Base-by-base conservation (phyloP, 2,888 invertebrate genomes). In the Acronicta leporina region DNA sequence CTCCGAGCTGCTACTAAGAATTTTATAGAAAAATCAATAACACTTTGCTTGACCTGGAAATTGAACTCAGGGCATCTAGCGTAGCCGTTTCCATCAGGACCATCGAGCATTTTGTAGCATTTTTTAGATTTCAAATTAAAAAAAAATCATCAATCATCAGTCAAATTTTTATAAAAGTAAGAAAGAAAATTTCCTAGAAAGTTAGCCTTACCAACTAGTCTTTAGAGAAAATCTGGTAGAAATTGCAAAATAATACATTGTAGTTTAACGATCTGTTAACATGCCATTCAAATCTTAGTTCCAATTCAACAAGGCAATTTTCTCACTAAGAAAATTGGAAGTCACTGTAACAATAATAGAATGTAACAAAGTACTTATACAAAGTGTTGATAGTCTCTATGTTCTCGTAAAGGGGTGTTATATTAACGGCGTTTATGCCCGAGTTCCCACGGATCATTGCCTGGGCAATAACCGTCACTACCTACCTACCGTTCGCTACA, bases 391-490 rank as follows among this genome's bases (percentile, higher is more conserved):
- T 30, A 25, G 49, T 9, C 33, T 40, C 14, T n/a, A 38, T 55
- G 42, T 43, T 68, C 45, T 40, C 40, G 9, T 27, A 11, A 44
- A 52, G 14, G 41, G 69, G 47, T 63, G 63, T 51, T 68, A 42
- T 49, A 68, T 57, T 57, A 68, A 67, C 63, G 48, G 10, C 42
- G 16, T 47, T 44, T 48, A 44, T 52, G 51, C 57, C 48, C 63
- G 44, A 16, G 56, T 27, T 25, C 8, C 16, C 42, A 46, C 52
- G 48, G 53, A 53, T 64, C 67, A 69, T 69, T 69, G 53, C 64
- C 13, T 54, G 14, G 14, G 49, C 8, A 42, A 68, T 73, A 51
- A 68, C 51, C 42, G 16, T 16, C 4, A 11, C 38, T 27, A 46
- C 50, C 44, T 50, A 40, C 30, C 25, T 43, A 50, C 50, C 27